Conservation (phyloP, 2,888 invertebrate genomes). For the Caenorhabditis sp. region DNA sequence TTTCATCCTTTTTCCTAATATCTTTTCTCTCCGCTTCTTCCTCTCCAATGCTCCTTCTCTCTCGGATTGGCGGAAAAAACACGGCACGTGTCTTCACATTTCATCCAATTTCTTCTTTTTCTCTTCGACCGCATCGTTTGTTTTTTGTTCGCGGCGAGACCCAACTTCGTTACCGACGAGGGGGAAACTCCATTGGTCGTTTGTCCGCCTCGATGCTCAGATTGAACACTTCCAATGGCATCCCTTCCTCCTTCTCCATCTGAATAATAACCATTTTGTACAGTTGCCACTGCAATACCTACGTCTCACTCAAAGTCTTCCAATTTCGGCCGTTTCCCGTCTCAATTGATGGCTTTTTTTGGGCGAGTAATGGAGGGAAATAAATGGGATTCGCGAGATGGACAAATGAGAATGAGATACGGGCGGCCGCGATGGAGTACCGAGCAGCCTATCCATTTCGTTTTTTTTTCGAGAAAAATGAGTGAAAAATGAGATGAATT, state of each 20-base stretch:
- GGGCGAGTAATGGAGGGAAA: too few species aligned
- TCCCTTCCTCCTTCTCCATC: too few species aligned
- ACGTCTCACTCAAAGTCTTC: too few species aligned
- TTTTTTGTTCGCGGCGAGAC: slow-evolving; percentile 2
- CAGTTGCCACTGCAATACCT: too few species aligned
- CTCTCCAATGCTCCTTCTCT: slow-evolving; percentile 6
- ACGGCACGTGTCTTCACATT: slow-evolving; percentile 50
- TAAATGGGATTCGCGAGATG: too few species aligned
- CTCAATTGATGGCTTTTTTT: too few species aligned
- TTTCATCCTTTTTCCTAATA: too few species aligned
- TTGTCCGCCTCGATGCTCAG: neutral
- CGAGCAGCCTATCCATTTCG: neutral
- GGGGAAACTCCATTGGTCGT: slow-evolving; percentile 8
- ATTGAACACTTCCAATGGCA: neutral
- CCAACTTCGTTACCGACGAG: slow-evolving; percentile 5
- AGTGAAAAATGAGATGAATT: neutral
- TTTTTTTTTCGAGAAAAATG: neutral
- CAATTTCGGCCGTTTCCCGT: too few species aligned
- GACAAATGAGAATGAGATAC: too few species aligned
- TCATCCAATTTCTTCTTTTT: slow-evolving; percentile 42
- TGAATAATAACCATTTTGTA: too few species aligned
- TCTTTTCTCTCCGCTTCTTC: slow-evolving; percentile 36
- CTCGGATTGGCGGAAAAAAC: slow-evolving; percentile 38
- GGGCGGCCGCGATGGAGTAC: too few species aligned
- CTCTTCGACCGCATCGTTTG: slow-evolving; percentile 27